Conservation (phyloP, 2,113 vertebrate species). For the Eptesicus fuscus region DNA sequence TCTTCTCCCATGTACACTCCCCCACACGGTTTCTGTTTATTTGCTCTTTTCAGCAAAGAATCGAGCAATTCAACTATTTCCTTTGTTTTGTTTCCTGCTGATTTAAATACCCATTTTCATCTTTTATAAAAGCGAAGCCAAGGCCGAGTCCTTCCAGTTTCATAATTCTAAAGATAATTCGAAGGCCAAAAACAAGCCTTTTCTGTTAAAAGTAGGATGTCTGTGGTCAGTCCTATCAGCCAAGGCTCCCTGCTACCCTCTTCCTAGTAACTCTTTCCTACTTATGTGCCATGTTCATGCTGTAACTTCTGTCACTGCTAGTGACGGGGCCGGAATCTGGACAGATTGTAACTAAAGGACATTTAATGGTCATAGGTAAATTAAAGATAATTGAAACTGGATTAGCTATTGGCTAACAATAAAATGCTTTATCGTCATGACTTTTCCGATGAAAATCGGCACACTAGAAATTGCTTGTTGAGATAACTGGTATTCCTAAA, state of each 20-base stretch:
- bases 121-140: slow-evolving; percentile 12
- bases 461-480: slow-evolving; percentile 24
- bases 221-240: background rate
- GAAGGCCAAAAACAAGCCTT: background rate
- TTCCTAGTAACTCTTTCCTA: background rate
- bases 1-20: background rate
- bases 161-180: background rate
- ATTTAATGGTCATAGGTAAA: background rate
- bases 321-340: background rate
- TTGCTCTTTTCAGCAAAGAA: slow-evolving; percentile 31
- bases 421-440: background rate
- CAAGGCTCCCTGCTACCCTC: background rate
- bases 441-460: background rate
- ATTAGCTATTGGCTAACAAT: slow-evolving; percentile 7
- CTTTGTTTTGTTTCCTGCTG: slow-evolving; percentile 34
- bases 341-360: background rate
- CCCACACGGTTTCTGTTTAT: background rate
- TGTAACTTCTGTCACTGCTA: background rate
- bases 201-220: background rate
- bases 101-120: slow-evolving; percentile 42
- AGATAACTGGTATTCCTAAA: slow-evolving; percentile 12
- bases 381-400: background rate
- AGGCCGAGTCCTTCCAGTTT: background rate
- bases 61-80: slow-evolving; percentile 25
- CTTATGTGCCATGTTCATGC: background rate